Evolutionary conservation across 2,888 invertebrate species (phyloP).

Genomic region (Tetrapedia diversipes): DNA sequence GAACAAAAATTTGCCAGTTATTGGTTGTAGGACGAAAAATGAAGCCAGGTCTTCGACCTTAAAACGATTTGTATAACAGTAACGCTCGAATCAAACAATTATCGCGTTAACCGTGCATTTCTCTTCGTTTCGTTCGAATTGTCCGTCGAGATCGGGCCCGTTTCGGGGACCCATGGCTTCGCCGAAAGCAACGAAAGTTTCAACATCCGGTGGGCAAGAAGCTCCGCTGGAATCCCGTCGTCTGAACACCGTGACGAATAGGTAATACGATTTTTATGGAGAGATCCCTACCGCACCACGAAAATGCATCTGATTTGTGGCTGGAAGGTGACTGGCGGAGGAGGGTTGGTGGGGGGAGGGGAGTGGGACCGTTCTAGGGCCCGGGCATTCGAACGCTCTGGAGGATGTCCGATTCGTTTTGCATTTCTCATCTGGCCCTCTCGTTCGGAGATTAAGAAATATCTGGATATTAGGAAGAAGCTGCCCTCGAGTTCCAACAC

Average conservation of each 20-base stretch:
- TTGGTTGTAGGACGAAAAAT: too few relatives aligned
- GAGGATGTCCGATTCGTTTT: conserved; percentile 63
- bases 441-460: conserved; percentile 61
- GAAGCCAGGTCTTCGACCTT: not conserved
- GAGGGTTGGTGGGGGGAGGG: conserved; percentile 25
- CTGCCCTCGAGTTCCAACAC: conserved; percentile 19
- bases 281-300: conserved; percentile 72
- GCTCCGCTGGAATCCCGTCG: conserved; percentile 73
- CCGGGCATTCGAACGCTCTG: conserved; percentile 38
- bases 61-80: too few relatives aligned
- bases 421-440: conserved; percentile 48
- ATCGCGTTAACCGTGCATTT: not conserved
- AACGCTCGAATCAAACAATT: not conserved
- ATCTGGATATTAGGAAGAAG: conserved; percentile 45
- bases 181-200: conserved; percentile 2
- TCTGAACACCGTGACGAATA: conserved; percentile 81
- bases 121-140: not conserved
- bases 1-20: too few relatives aligned
- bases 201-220: conserved; percentile 44
- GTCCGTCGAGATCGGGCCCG: not conserved
- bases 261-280: conserved; percentile 82
- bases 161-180: not conserved
- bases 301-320: conserved; percentile 81
- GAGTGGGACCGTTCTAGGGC: conserved; percentile 51
- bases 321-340: conserved; percentile 52